phyloP scores from a whole-genome alignment of 2,797 vertebrate genomes.

The Sciurus carolinensis region DNA sequence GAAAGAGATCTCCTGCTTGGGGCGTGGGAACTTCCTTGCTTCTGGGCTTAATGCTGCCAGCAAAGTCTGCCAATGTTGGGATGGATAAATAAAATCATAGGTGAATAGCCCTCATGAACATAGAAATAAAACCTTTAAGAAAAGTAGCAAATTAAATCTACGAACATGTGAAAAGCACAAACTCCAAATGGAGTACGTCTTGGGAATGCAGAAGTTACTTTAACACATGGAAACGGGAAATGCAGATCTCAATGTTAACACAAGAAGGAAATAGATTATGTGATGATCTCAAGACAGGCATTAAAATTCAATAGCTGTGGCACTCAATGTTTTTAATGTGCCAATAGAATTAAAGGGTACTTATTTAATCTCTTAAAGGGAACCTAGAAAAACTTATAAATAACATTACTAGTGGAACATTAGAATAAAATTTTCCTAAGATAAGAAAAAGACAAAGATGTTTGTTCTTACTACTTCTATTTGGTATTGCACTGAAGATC shows the following conservation, averaged over 20 bases:
- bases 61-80: neutral
- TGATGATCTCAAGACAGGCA: neutral
- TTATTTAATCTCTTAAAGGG: neutral
- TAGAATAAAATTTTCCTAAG: neutral
- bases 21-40: fast-evolving
- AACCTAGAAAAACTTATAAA: neutral
- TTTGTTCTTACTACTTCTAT: neutral
- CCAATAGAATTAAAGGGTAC: neutral
- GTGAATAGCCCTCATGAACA: neutral
- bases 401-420: neutral
- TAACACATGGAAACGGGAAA: neutral
- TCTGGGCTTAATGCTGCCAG: neutral
- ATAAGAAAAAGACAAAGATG: neutral
- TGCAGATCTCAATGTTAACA: neutral
- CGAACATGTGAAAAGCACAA: neutral
- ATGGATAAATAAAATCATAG: neutral
- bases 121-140: neutral
- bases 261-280: neutral
- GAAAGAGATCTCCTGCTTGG: neutral
- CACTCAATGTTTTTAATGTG: neutral
- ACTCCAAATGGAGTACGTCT: neutral
- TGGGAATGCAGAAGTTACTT: neutral
- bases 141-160: neutral
- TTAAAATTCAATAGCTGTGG: neutral
- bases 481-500: neutral